Evolutionary conservation across 2,797 vertebrate species (phyloP).

Genomic region (Paramormyrops hopkinsi): DNA sequence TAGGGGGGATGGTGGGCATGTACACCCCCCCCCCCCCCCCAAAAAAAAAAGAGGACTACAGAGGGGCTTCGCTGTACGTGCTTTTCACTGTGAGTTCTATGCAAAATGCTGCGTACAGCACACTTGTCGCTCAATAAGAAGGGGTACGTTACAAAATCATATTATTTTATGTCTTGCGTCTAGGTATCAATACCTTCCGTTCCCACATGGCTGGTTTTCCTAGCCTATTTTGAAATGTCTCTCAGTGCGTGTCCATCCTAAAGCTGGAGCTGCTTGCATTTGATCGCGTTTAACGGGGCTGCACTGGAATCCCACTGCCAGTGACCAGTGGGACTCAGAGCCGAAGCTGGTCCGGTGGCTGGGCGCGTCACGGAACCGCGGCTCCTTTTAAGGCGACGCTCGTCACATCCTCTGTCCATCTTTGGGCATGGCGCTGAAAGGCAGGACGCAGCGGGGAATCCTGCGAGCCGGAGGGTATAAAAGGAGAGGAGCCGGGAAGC

Average conservation of each 20-base stretch:
- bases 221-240: neutral
- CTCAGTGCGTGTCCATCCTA: neutral
- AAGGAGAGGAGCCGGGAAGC: conserved; percentile 44
- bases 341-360: neutral
- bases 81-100: neutral
- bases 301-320: neutral
- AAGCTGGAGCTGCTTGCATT: neutral
- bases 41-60: neutral
- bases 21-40: neutral
- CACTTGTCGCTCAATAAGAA: neutral
- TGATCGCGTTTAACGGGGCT: neutral
- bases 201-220: neutral
- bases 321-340: neutral
- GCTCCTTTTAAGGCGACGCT: conserved; percentile 85
- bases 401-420: conserved; percentile 82
- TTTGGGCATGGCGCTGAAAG: conserved; percentile 80
- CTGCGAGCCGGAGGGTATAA: conserved; percentile 79
- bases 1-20: neutral
- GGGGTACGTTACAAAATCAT: neutral
- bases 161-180: neutral
- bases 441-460: conserved; percentile 71
- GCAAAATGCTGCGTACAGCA: neutral
- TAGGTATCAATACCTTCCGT: neutral
- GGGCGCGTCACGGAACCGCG: conserved; percentile 65
- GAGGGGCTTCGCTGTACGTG: neutral